Evolutionary conservation across 2,888 invertebrate genomes (phyloP), one percentile per base, ranked within the genome.

Genomic region (Villa cingulata): DNA sequence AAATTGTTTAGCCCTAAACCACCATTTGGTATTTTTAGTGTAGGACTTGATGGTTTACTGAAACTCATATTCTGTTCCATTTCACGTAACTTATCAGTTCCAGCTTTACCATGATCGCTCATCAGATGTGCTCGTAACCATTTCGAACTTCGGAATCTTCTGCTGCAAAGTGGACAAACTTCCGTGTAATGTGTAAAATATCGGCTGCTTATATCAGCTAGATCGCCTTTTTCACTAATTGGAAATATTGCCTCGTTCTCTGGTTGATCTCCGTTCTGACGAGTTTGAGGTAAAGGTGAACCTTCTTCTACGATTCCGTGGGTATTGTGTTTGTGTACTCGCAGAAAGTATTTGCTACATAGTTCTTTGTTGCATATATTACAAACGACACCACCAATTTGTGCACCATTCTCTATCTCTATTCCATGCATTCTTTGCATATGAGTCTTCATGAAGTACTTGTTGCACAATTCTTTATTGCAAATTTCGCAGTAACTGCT

Each of bases 401-500:
- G 89, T 34, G 90, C 86, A 18, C 89, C 90, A 61, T 88, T 89
- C 69, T 91, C 90, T 43, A 92, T 83, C 64, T 90, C 89, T 59
- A 92, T 92, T 40, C 91, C 91, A 69, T 92, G 98, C 90, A 98
- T 96, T 65, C 95, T 83, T 64, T 94, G 86, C 91, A 96, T 96
- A 73, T 98, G 98, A 2, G 96, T 97, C 67, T 96, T 92, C 86
- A 98, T 90, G 70, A 98, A 98, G 68, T 98, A 98, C 70, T 98
- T 98, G 74, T 98, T 98, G 74, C 97, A 98, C 57, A 98, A 73
- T 71, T 97, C 95, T 70, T 96, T 96, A 73, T 96, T 95, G 71
- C 96, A 96, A 54, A 96, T 92, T 66, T 94, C 94, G 66, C 96
- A 96, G 67, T 91, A 92, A 62, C 90, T 90, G 52, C 86, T 87